These are phyloP conservation scores for Penaeus japonicus DNA, from an alignment of 1,140 invertebrate genomes.

Conservation along the genomic window DNA sequence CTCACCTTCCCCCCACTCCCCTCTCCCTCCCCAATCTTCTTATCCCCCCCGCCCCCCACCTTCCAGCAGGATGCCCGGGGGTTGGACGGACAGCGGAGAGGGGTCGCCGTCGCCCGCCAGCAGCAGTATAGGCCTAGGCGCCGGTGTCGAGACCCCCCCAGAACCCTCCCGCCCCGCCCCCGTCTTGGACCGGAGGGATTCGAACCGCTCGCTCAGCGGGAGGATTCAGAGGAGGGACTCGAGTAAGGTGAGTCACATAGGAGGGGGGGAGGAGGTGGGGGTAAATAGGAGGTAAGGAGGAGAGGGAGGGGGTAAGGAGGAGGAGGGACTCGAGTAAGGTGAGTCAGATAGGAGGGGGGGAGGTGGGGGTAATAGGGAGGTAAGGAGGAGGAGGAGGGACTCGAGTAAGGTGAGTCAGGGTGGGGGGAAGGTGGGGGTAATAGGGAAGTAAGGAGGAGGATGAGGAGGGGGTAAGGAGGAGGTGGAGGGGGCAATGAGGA, in stretches of 20 bases:
- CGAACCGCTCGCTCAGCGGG: constrained; percentile 34
- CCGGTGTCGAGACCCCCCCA: constrained; percentile 21
- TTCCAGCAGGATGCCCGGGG: constrained; percentile 9
- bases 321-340: no score
- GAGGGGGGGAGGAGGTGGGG: background rate
- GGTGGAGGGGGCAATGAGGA: no score
- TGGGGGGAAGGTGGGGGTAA: no score
- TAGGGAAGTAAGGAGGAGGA: no score
- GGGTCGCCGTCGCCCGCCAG: constrained; percentile 45
- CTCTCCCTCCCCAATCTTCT: no score
- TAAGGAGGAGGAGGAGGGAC: no score
- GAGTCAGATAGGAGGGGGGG: no score
- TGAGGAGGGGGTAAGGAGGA: no score
- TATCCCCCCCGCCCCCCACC: background rate
- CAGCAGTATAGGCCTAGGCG: constrained; percentile 9
- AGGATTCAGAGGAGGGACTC: constrained; percentile 36
- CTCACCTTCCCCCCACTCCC: no score
- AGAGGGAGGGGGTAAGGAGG: no score
- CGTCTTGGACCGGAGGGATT: constrained; percentile 45
- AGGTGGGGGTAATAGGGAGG: no score
- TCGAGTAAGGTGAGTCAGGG: no score
- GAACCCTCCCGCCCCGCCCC: constrained; percentile 41
- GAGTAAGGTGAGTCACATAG: constrained; percentile 42
- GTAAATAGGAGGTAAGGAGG: background rate
- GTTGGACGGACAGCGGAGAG: constrained; percentile 35